Evolutionary conservation across 2,797 vertebrate genomes (phyloP), one percentile per base, ranked within the genome.

Genomic region (Orestias chungarensis): DNA sequence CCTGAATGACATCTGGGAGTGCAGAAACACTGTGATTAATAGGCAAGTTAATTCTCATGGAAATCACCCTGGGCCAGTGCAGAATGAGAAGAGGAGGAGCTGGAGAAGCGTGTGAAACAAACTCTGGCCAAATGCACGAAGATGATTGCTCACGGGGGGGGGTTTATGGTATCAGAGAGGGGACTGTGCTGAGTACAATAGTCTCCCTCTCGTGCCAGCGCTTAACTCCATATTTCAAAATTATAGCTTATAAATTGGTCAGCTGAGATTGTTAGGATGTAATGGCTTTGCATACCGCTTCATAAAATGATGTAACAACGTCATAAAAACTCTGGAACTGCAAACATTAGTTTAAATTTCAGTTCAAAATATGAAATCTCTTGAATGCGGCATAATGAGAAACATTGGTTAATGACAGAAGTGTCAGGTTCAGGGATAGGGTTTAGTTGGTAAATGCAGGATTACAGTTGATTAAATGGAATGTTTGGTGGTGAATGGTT

Each of bases 1-100:
- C 78, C 85, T 91, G 90, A 93, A 91, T 93, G 93, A 92, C 91
- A 91, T 92, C 84, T 90, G 91, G 90, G 90, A 91, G 91, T 88
- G 86, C 84, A 92, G 83, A 87, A 91, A 87, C 89, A 82, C 80
- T 83, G 88, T 92, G 90, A 93, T 94, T 93, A 93, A 94, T 94
- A 82, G 71, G 84, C 82, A 77, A 76, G 78, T 89, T 92, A 91
- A 94, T 94, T 94, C 93, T 93, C 90, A 93, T 93, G 92, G 92
- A 93, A 94, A 93, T 93, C 84, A 87, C 85, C 82, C 76, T 17
- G 78, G 86, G 78, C 90, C 80, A 74, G 80, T 42, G 71, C 74
- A 82, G 87, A 87, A 89, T 80, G 82, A 83, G 86, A 68, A 86
- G 76, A 83, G 84, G 88, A 85, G 88, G 87, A 89, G 86, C 85